These are phyloP conservation scores for Callosobruchus maculatus DNA, from an alignment of 2,888 invertebrate genomes.

Conservation along the genomic window DNA sequence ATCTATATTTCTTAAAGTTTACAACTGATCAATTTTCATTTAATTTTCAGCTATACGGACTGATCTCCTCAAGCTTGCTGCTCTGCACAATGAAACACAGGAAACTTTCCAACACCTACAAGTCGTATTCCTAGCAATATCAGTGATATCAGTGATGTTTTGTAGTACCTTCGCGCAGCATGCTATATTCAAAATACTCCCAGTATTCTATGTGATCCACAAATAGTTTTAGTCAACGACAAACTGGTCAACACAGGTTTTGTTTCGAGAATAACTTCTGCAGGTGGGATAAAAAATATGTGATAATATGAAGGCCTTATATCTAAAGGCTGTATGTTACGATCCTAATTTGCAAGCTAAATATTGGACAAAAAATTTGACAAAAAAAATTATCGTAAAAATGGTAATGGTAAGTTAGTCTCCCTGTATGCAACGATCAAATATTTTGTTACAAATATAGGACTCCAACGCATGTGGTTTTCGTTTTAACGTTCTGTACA, in stretches of 20 bases:
- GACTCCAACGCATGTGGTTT: too few relatives aligned
- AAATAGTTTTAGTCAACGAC: not conserved
- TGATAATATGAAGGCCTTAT: too few relatives aligned
- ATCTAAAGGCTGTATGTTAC: too few relatives aligned
- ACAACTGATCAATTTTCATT: conserved; percentile 11
- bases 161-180: not conserved
- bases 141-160: not conserved
- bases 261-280: too few relatives aligned
- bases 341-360: too few relatives aligned
- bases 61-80: conserved; percentile 71
- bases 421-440: too few relatives aligned
- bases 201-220: not conserved
- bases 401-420: too few relatives aligned
- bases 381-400: too few relatives aligned
- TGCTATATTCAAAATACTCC: not conserved
- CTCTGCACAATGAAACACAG: conserved; percentile 71
- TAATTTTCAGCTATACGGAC: conserved; percentile 63
- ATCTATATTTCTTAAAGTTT: not conserved
- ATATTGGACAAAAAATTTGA: too few relatives aligned
- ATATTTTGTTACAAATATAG: too few relatives aligned
- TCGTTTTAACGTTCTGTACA: too few relatives aligned
- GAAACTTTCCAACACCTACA: conserved; percentile 64
- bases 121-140: conserved; percentile 53
- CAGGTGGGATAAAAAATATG: too few relatives aligned
- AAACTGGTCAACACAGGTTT: not conserved